phyloP scores from a whole-genome alignment of 2,888 invertebrate genomes.

The Ferdinandea cuprea region DNA sequence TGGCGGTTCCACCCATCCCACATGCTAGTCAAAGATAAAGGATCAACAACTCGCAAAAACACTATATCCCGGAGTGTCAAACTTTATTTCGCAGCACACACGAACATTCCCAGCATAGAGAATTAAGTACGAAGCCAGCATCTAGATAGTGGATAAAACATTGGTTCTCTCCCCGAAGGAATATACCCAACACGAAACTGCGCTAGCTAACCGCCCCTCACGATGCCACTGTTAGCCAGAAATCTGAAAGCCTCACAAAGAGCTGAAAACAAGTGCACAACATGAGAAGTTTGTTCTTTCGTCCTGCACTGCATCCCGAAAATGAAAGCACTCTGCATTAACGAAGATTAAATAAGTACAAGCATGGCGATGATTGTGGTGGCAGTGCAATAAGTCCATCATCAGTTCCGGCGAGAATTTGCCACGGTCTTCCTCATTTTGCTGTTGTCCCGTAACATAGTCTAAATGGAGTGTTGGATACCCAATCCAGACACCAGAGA shows the following conservation, averaged over 20 bases:
- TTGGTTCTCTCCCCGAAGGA: slow-evolving; percentile 2
- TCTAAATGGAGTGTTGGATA: slow-evolving; percentile 24
- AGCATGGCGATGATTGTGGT: slow-evolving; percentile 46
- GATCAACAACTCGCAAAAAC: slow-evolving; percentile 2
- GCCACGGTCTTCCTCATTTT: slow-evolving; percentile 16
- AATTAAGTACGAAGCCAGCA: slow-evolving; percentile 26
- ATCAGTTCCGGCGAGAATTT: slow-evolving; percentile 43
- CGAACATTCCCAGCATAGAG: slow-evolving; percentile 8
- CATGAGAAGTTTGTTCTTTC: background rate
- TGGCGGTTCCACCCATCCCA: background rate
- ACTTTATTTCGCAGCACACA: slow-evolving; percentile 32
- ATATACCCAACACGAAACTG: no score
- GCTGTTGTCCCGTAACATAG: slow-evolving; percentile 10
- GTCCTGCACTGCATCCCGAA: background rate
- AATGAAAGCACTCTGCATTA: slow-evolving; percentile 41
- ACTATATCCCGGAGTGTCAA: slow-evolving; percentile 22
- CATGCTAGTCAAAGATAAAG: background rate
- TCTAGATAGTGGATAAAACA: slow-evolving; percentile 17
- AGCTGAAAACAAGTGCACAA: slow-evolving; percentile 16
- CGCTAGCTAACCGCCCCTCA: background rate
- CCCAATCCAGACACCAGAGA: background rate
- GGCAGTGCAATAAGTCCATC: slow-evolving; percentile 46
- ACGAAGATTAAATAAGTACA: slow-evolving; percentile 58
- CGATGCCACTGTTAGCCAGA: slow-evolving; percentile 17
- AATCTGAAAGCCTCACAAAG: slow-evolving; percentile 23